A percentile compares a stretch with the other conserved stretches of the same genome.
Conservation (phyloP, 1,140 invertebrate genomes). For the Aphelenchoides fujianensis region DNA sequence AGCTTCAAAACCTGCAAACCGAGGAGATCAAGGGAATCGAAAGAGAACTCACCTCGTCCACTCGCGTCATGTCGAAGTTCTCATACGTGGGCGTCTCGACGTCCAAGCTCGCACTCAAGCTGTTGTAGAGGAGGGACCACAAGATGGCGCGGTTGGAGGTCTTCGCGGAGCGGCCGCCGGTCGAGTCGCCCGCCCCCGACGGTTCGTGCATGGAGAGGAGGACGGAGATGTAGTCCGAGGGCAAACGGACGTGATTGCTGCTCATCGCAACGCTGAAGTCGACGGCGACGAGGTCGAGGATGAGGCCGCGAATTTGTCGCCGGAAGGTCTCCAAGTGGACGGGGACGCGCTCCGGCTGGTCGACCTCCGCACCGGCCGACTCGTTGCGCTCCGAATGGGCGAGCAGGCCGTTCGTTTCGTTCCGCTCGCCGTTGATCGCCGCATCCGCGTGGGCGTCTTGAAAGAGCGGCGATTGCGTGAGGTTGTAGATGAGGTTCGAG, state of each 20-base stretch:
- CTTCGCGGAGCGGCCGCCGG: neutral
- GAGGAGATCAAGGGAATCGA: too few relatives aligned
- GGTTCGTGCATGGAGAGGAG: neutral
- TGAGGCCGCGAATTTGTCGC: conserved; percentile 14
- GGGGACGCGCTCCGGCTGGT: neutral
- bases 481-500: neutral
- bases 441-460: neutral
- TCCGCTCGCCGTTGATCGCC: neutral
- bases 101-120: conserved; percentile 15
- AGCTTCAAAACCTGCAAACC: conserved; percentile 8
- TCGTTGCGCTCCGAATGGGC: too few relatives aligned
- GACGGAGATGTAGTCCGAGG: conserved; percentile 4
- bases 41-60: conserved; percentile 11
- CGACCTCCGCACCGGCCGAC: too few relatives aligned
- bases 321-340: conserved; percentile 5
- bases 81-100: conserved; percentile 5
- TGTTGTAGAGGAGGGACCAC: conserved; percentile 11
- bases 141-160: neutral
- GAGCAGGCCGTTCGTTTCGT: too few relatives aligned
- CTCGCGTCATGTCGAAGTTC: conserved; percentile 17
- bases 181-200: neutral
- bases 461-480: conserved; percentile 4
- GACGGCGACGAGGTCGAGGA: conserved; percentile 14
- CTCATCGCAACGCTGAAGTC: conserved; percentile 20
- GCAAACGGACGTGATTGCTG: neutral